Percentiles rank a stretch among this genome's conserved stretches.
phyloP scores from a whole-genome alignment of 2,113 vertebrate species.

The Corythornis cristatus region DNA sequence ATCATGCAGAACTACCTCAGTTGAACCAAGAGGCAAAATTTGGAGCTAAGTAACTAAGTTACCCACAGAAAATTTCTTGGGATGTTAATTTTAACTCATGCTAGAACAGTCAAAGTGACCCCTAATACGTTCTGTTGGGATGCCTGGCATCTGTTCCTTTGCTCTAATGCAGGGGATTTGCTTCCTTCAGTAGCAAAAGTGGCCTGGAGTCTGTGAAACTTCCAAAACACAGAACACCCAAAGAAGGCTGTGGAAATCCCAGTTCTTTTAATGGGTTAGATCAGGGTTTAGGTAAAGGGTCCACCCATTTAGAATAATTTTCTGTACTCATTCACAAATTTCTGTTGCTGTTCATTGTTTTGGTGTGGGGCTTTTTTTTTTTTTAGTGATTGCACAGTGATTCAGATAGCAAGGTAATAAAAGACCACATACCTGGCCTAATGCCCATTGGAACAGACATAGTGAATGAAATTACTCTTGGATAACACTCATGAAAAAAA shows the following conservation, averaged over 20 bases:
- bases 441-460: background rate
- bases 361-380: no score
- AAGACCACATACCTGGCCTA: background rate
- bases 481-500: background rate
- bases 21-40: conserved; percentile 57
- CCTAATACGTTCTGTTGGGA: conserved; percentile 51
- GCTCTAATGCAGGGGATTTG: background rate
- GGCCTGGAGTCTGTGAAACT: background rate
- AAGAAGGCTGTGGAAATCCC: background rate
- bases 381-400: background rate
- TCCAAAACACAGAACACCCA: background rate
- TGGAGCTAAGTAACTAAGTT: conserved; percentile 50
- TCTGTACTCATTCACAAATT: background rate
- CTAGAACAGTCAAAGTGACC: conserved; percentile 64
- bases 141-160: conserved; percentile 50
- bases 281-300: background rate
- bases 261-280: background rate
- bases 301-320: background rate
- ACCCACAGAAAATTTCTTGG: conserved; percentile 54
- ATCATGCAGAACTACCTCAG: conserved; percentile 50
- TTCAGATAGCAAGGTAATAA: background rate
- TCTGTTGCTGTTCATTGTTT: background rate
- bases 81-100: conserved; percentile 56
- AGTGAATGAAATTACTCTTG: background rate
- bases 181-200: background rate